A percentile compares a stretch with the other conserved stretches of the same genome.
Conservation (phyloP, 2,113 vertebrate species). For the Dipodomys stephensi region DNA sequence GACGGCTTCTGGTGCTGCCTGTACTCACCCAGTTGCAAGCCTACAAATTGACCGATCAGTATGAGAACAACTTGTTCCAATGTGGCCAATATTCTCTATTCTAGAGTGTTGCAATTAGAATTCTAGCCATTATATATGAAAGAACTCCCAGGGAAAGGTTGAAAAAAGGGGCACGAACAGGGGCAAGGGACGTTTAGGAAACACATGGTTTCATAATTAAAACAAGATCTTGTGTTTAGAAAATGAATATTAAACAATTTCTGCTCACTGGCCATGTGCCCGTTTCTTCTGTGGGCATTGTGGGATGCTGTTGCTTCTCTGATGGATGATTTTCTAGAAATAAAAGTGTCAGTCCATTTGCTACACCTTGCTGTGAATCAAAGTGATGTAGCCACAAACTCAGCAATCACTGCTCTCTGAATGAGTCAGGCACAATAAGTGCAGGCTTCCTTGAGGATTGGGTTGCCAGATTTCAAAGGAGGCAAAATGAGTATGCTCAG, state of each 20-base stretch:
- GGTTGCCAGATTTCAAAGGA: constrained; percentile 43
- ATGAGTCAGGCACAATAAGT: constrained; percentile 23
- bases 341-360: background rate
- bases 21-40: constrained; percentile 39
- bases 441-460: background rate
- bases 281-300: background rate
- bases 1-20: background rate
- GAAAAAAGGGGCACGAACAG: background rate
- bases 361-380: constrained; percentile 13
- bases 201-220: constrained; percentile 25
- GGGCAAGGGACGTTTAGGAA: background rate
- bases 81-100: constrained; percentile 26
- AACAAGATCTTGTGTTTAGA: constrained; percentile 49
- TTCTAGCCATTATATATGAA: constrained; percentile 1
- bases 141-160: constrained; percentile 26
- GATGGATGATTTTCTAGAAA: background rate
- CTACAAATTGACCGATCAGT: background rate
- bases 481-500: constrained; percentile 31
- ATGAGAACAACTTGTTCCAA: constrained; percentile 43
- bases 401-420: constrained; percentile 5
- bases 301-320: background rate
- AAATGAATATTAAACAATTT: background rate
- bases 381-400: background rate
- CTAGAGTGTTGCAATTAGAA: constrained; percentile 45
- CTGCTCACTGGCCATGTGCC: background rate